phyloP scores from a whole-genome alignment of 2,797 vertebrate species.

The Peromyscus aztecus region DNA sequence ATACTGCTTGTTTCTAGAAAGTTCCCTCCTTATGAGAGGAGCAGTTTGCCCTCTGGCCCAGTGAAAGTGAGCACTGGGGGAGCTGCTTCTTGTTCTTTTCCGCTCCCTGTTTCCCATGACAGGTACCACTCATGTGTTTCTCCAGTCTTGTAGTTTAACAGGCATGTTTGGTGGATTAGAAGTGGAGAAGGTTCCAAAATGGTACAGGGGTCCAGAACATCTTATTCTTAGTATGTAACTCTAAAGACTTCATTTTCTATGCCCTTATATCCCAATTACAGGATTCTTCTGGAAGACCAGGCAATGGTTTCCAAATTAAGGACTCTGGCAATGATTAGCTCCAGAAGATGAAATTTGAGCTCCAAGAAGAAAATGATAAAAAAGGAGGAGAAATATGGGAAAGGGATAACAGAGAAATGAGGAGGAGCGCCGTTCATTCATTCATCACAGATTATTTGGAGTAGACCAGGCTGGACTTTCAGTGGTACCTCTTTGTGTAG shows the following conservation, averaged over 20 bases:
- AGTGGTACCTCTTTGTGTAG: neutral
- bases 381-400: neutral
- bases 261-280: neutral
- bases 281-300: neutral
- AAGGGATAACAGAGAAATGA: neutral
- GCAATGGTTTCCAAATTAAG: conserved; percentile 14
- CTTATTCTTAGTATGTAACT: neutral
- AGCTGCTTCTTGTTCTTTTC: neutral
- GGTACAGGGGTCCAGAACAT: neutral
- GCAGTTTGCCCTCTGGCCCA: neutral
- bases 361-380: neutral
- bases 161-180: neutral
- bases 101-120: neutral
- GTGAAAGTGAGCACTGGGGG: too few species aligned
- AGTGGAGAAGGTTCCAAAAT: neutral
- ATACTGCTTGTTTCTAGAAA: neutral
- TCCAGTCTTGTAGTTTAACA: neutral
- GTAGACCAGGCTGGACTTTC: neutral
- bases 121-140: neutral
- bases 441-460: neutral
- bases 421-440: neutral
- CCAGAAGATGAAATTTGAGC: neutral
- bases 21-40: neutral
- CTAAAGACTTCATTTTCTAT: neutral
- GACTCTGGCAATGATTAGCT: neutral